Evolutionary conservation across 2,113 vertebrate genomes (phyloP).

Genomic region (Argyrosomus japonicus): DNA sequence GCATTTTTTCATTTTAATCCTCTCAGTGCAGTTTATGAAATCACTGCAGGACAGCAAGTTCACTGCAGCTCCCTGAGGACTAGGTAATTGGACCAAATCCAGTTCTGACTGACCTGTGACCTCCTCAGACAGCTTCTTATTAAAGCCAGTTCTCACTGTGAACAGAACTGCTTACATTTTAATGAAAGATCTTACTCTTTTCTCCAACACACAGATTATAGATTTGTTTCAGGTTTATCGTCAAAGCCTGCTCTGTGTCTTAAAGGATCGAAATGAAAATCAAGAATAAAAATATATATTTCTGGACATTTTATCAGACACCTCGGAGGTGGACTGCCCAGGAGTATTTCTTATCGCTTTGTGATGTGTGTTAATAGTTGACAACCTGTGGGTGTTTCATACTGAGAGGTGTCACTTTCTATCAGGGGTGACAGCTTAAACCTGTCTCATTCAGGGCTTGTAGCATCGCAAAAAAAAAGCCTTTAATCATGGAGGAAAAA

Average conservation of each 20-base stretch:
- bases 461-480: neutral
- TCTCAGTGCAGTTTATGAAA: constrained; percentile 4
- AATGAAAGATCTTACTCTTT: neutral
- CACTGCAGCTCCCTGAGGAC: neutral
- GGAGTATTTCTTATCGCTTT: constrained; percentile 18
- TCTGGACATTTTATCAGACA: neutral
- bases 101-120: constrained; percentile 11
- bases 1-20: neutral
- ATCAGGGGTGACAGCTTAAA: constrained; percentile 28
- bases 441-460: neutral
- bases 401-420: constrained; percentile 29
- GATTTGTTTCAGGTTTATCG: neutral
- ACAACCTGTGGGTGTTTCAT: constrained; percentile 24
- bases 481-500: neutral
- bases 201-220: neutral
- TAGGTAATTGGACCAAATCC: constrained; percentile 38
- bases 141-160: constrained; percentile 12
- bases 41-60: constrained; percentile 9
- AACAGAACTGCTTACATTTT: neutral
- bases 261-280: neutral
- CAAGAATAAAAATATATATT: neutral
- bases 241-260: neutral
- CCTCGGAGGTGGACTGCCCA: neutral
- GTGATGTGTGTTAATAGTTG: constrained; percentile 26
- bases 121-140: constrained; percentile 7